These are phyloP conservation scores for Ptychadena robeensis DNA, from an alignment of 2,797 vertebrate species.

Conservation along the genomic window DNA sequence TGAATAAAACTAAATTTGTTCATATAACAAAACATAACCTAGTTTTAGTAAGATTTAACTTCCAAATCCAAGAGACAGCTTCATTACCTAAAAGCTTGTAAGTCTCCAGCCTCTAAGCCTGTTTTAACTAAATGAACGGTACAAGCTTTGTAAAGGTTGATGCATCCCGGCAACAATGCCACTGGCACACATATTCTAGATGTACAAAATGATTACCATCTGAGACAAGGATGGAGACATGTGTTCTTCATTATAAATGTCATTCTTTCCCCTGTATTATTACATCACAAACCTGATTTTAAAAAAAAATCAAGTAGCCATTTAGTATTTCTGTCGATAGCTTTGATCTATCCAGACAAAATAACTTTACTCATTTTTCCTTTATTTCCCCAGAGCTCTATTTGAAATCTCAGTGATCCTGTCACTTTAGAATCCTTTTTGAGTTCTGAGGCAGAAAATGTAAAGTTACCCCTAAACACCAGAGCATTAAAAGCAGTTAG, in stretches of 20 bases:
- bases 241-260: constrained; percentile 14
- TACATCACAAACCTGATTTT: not conserved
- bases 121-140: constrained; percentile 26
- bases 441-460: no score
- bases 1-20: no score
- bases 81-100: constrained; percentile 27
- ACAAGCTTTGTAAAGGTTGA: constrained; percentile 36
- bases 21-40: no score
- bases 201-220: constrained; percentile 45
- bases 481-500: no score
- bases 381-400: no score
- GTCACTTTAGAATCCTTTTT: no score
- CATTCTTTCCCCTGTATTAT: constrained; percentile 15
- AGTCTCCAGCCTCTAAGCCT: constrained; percentile 13
- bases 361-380: no score
- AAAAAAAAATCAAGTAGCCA: no score
- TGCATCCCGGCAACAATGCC: constrained; percentile 27
- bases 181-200: constrained; percentile 41
- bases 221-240: not conserved
- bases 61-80: not conserved
- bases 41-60: not conserved
- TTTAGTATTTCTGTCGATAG: no score
- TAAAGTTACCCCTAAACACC: no score
- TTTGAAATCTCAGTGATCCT: no score
- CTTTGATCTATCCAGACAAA: no score